A percentile compares a stretch with the other conserved stretches of the same genome.
Conservation (phyloP, 2,797 vertebrate species). For the Capromys pilorides region DNA sequence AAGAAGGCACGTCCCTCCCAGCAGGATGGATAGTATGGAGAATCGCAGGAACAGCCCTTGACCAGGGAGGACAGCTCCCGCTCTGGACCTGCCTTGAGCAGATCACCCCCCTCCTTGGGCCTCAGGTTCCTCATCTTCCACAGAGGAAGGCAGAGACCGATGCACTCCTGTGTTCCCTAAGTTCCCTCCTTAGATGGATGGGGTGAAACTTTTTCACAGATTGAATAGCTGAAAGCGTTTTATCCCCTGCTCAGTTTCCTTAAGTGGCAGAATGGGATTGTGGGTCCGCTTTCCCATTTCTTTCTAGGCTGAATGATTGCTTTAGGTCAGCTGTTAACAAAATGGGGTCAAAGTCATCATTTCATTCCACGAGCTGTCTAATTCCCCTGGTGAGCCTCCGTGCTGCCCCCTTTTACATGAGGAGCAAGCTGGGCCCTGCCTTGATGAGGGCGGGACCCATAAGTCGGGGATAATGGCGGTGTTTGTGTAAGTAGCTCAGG, state of each 20-base stretch:
- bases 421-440: not conserved
- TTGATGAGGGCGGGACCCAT: not conserved
- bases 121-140: not conserved
- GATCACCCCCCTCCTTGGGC: not conserved
- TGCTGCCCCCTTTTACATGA: not conserved
- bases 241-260: conserved; percentile 22
- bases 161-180: not conserved
- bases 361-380: conserved; percentile 31
- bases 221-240: conserved; percentile 42
- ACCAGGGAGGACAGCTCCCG: not conserved
- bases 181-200: not conserved
- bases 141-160: not conserved
- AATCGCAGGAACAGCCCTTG: not conserved
- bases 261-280: not conserved
- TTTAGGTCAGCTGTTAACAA: conserved; percentile 70
- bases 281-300: conserved; percentile 37
- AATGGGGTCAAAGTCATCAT: conserved; percentile 73
- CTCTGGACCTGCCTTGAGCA: not conserved
- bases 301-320: conserved; percentile 58
- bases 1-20: not conserved
- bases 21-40: not conserved
- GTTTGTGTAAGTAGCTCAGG: conserved; percentile 59
- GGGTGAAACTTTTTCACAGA: conserved; percentile 10
- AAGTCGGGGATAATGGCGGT: conserved; percentile 24
- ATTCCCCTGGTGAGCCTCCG: conserved; percentile 42